Base-by-base conservation (phyloP, 2,113 vertebrate species). In the Mixornis gularis region DNA sequence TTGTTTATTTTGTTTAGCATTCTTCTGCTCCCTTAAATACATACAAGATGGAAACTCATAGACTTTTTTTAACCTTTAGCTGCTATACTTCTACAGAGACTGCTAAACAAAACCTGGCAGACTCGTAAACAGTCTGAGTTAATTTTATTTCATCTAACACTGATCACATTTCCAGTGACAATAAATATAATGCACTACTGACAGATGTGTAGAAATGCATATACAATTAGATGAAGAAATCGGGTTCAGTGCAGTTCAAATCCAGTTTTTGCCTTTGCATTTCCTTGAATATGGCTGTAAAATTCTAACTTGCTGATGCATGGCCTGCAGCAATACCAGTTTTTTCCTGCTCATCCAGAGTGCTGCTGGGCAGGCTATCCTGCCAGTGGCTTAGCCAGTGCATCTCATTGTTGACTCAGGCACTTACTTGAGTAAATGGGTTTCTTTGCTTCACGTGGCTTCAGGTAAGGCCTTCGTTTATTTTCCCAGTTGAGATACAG, bases 61-160 rank as follows among this genome's bases (percentile, higher is more conserved):
- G 85, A 74, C 63, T 78, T 90, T 90, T 90, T 90, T 93, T 93
- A 93, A 92, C 86, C 73, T 95, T 95, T 85, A 90, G 46, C 77
- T 89, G 53, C 63, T 77, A 10, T 62, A 49, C 76, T 85, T 73
- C 17, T 60, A 40, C 20, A 72, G 73, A 87, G 85, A 91, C 53
- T 76, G 34, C 66, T 51, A 77, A 89, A 93, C 70, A 87, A 79
- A 89, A 87, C 8, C 34, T 26, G 25, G 26, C 1, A 1, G 58
- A n/a, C 71, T 41, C 85, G 73, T 82, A 95, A 93, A 89, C 78
- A 55, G 56, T 44, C 71, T 41, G 34, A 49, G 38, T 82, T 81
- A 17, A 30, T 92, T 95, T 90, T 49, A 55, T 94, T 94, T 96
- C 62, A 24, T 76, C 63, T 29, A 73, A 55, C 18, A 53, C 73